Evolutionary conservation across 2,113 vertebrate species (phyloP).

Genomic region (Ceyx cyanopectus): DNA sequence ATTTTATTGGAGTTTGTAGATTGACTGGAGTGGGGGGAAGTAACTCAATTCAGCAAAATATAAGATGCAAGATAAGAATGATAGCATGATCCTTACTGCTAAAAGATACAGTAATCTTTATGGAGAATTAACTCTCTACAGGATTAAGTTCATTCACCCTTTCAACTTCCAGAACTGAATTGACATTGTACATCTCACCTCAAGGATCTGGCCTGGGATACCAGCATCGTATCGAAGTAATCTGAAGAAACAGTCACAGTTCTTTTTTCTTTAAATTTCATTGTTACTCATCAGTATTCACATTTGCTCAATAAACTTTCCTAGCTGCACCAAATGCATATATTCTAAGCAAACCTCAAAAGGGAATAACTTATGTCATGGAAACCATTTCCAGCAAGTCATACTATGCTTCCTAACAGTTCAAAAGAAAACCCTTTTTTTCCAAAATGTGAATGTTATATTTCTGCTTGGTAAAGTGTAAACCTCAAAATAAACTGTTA

Average conservation of each 20-base stretch:
- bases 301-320: not conserved
- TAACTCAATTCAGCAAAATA: no score
- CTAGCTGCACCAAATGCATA: not conserved
- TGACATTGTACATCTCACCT: not conserved
- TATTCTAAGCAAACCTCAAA: not conserved
- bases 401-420: not conserved
- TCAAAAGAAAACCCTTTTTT: not conserved
- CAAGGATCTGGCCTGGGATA: not conserved
- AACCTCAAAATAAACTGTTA: not conserved
- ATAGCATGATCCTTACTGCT: no score
- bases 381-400: slow-evolving; percentile 2
- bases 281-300: not conserved
- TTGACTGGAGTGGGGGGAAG: no score
- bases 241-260: not conserved
- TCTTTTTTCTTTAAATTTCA: not conserved
- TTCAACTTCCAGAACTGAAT: not conserved
- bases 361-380: not conserved
- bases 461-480: not conserved
- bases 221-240: not conserved
- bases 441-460: not conserved
- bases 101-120: no score
- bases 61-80: no score
- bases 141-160: not conserved
- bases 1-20: no score
- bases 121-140: no score